Evolutionary conservation across 2,113 vertebrate genomes (phyloP).

Genomic region (Laticauda colubrina): DNA sequence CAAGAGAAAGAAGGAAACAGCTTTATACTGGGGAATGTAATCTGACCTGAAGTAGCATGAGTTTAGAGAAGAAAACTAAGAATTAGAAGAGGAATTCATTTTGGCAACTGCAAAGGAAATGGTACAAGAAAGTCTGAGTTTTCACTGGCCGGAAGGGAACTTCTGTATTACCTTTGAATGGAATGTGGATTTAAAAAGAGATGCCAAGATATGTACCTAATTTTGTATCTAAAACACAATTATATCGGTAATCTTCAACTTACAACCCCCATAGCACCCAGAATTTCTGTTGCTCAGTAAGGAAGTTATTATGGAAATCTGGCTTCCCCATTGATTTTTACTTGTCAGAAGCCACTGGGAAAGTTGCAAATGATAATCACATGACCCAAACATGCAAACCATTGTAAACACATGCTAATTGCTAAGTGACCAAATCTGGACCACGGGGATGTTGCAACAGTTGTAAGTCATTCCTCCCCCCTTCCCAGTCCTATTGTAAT

Average conservation of each 20-base stretch:
- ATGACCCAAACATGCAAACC: background rate
- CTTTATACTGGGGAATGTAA: background rate
- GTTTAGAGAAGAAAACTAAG: background rate
- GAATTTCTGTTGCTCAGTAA: background rate
- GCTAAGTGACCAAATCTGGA: too few species aligned
- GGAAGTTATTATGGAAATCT: background rate
- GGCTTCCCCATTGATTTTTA: background rate
- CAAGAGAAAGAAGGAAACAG: background rate
- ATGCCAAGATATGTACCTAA: background rate
- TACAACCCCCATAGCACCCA: background rate
- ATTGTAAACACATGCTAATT: too few species aligned
- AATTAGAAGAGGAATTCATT: background rate
- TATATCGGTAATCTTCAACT: background rate
- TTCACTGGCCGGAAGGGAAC: background rate
- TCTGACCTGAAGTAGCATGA: background rate
- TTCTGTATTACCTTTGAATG: background rate
- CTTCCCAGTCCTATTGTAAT: background rate
- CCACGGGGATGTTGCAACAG: too few species aligned
- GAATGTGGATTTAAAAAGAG: background rate
- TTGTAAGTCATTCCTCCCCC: too few species aligned
- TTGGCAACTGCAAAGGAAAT: background rate
- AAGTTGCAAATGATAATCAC: background rate
- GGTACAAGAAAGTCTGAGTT: background rate
- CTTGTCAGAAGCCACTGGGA: background rate
- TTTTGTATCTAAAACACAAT: background rate